These are phyloP conservation scores for Octopus bimaculoides DNA, from an alignment of 1,140 invertebrate genomes.

Conservation along the genomic window DNA sequence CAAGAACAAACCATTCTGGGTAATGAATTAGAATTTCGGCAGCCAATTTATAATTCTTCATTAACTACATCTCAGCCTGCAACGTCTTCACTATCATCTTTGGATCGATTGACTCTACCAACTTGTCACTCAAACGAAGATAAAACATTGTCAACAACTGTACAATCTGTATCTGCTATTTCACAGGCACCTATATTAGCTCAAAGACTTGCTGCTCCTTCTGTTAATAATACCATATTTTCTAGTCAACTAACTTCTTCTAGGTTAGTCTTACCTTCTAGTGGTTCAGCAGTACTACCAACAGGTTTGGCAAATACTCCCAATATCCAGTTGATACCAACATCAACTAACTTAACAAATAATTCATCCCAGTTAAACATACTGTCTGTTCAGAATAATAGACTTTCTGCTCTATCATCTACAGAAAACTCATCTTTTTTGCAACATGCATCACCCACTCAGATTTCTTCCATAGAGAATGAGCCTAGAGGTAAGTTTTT, in stretches of 20 bases:
- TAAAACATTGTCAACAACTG: neutral
- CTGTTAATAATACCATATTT: neutral
- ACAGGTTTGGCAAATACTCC: neutral
- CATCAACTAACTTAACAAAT: neutral
- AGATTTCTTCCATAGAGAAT: neutral
- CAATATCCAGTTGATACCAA: neutral
- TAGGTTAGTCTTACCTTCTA: neutral
- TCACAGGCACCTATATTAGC: constrained; percentile 4
- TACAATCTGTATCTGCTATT: neutral
- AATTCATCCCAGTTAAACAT: neutral
- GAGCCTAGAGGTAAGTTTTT: neutral
- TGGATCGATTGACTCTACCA: neutral
- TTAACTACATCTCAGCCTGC: neutral
- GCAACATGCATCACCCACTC: neutral
- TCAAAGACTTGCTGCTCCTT: neutral
- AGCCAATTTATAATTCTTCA: neutral
- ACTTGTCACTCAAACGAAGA: neutral
- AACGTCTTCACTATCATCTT: neutral
- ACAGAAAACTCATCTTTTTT: neutral
- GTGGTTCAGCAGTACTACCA: neutral
- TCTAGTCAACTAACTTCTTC: neutral
- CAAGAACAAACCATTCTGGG: neutral
- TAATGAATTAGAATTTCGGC: neutral
- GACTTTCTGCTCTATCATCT: neutral
- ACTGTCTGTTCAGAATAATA: neutral